Conservation (phyloP, 2,113 vertebrate genomes). For the Heterotilapia buettikoferi region DNA sequence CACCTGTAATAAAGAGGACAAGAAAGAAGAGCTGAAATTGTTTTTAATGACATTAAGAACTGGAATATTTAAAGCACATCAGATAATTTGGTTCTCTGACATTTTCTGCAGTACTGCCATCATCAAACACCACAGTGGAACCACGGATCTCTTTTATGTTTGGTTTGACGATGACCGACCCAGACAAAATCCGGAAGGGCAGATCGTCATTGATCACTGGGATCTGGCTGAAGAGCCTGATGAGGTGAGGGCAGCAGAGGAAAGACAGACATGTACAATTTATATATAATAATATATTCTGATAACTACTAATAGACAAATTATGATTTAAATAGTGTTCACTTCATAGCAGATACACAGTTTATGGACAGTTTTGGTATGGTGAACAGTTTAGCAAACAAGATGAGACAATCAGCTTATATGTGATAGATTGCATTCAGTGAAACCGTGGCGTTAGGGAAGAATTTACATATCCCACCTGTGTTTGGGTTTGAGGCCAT, state of each 20-base stretch:
- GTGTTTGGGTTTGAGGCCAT: slow-evolving; percentile 77
- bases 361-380: neutral
- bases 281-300: neutral
- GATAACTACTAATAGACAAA: neutral
- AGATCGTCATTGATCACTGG: slow-evolving; percentile 82
- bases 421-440: neutral
- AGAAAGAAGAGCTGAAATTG: neutral
- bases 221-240: slow-evolving; percentile 69
- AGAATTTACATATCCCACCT: slow-evolving; percentile 51
- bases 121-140: slow-evolving; percentile 80
- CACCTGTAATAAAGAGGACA: neutral
- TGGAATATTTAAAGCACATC: neutral
- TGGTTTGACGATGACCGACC: slow-evolving; percentile 78
- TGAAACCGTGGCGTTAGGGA: neutral
- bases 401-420: neutral
- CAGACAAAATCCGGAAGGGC: slow-evolving; percentile 81
- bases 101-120: slow-evolving; percentile 78
- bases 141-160: slow-evolving; percentile 79
- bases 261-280: neutral
- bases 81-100: neutral
- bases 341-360: neutral
- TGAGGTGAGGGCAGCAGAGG: neutral
- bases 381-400: neutral
- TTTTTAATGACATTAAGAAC: neutral
- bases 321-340: neutral